Conservation (phyloP, 1,140 invertebrate genomes). For the Tyrophagus putrescentiae region DNA sequence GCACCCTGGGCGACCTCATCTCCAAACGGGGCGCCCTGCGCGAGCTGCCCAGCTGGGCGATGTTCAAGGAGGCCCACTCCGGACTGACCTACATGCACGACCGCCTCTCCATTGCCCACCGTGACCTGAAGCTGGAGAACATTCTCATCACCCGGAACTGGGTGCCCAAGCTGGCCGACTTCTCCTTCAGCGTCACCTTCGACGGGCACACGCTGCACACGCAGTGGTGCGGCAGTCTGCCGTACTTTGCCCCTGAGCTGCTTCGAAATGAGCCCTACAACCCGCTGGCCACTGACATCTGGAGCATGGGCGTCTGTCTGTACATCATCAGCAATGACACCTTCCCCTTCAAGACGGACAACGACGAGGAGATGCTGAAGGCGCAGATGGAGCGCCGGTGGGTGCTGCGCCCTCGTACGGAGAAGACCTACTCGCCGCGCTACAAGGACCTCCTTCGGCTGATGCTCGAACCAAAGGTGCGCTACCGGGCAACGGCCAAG, state of each 20-base stretch:
- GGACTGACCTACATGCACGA: conserved; percentile 21
- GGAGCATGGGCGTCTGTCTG: conserved; percentile 29
- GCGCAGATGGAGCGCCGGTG: conserved; percentile 49
- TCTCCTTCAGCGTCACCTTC: conserved; percentile 10
- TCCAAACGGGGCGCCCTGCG: not conserved
- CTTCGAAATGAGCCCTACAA: too few relatives aligned
- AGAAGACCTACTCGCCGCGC: conserved; percentile 44
- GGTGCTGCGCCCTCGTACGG: conserved; percentile 31
- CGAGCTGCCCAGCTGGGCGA: not conserved
- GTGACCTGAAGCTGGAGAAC: conserved; percentile 24
- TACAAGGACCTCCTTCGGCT: conserved; percentile 55
- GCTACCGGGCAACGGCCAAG: too few relatives aligned
- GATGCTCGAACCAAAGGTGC: conserved; percentile 62
- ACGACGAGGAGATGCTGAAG: conserved; percentile 35
- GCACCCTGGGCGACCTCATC: conserved; percentile 20
- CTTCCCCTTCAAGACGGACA: conserved; percentile 35
- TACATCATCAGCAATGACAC: conserved; percentile 29
- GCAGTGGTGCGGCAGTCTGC: not conserved
- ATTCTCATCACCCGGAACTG: conserved; percentile 8
- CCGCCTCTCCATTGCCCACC: conserved; percentile 20
- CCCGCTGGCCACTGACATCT: conserved; percentile 27
- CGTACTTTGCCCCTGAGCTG: conserved; percentile 15
- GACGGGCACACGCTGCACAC: not conserved
- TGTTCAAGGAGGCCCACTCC: not conserved
- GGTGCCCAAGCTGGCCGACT: conserved; percentile 20